These are phyloP conservation scores for Drosophila sordidula DNA, from an alignment of 2,888 invertebrate species.

Conservation along the genomic window DNA sequence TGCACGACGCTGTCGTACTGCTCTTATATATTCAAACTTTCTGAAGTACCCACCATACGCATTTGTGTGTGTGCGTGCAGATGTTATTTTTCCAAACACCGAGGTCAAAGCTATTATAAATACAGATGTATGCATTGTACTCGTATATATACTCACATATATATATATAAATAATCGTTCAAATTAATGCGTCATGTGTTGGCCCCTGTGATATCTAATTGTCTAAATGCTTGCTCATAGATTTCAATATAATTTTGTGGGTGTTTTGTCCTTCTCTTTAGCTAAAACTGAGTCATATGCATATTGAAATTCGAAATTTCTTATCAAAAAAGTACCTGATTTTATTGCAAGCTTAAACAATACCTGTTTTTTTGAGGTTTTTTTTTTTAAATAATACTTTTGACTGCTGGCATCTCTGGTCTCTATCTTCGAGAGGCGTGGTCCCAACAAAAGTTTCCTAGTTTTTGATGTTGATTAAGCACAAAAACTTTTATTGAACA, in stretches of 20 bases:
- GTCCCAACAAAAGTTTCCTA: conserved; percentile 22
- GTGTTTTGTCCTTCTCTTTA: conserved; percentile 3
- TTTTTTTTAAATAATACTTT: neutral
- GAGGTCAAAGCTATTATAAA: conserved; percentile 46
- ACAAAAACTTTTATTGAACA: conserved; percentile 39
- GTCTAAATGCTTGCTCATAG: conserved; percentile 25
- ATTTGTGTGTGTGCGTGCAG: conserved; percentile 20
- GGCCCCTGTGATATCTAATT: conserved; percentile 14
- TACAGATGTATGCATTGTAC: conserved; percentile 33
- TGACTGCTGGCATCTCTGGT: neutral
- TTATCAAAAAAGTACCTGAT: neutral
- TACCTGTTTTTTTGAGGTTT: neutral
- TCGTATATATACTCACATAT: neutral
- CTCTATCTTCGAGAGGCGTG: neutral
- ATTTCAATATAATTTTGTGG: conserved; percentile 36
- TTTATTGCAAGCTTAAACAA: neutral
- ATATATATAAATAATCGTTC: conserved; percentile 24
- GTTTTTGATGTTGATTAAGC: conserved; percentile 47
- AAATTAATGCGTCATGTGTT: conserved; percentile 41
- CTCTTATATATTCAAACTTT: conserved; percentile 52
- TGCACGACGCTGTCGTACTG: conserved; percentile 37
- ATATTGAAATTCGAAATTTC: neutral
- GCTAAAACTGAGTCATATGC: conserved; percentile 15
- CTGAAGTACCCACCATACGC: conserved; percentile 51
- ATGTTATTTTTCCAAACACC: conserved; percentile 44